Base-by-base conservation (phyloP, 1,140 invertebrate species). In the Diprion similis region DNA sequence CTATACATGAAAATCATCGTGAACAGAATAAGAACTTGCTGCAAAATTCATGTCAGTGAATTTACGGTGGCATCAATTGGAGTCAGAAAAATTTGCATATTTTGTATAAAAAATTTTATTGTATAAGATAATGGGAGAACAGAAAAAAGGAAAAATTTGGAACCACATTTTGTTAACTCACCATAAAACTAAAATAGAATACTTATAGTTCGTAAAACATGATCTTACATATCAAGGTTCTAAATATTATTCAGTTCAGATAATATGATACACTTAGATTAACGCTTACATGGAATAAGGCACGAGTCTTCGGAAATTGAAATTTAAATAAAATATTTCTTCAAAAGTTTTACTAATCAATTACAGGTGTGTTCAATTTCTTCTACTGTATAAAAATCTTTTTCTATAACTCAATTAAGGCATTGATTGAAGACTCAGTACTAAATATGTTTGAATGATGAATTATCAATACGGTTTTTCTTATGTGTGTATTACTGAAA, bases 231-330 rank as follows among this genome's bases (percentile, higher is more conserved):
- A 59, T 59, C 51, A 17, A 59, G n/a, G 11, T 59, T 59, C 51
- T 59, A 59, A 59, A 59, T 59, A 59, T 59, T 59, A 59, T 17
- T 59, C 51, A 59, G 51, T 59, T 15, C 51, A 59, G 51, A 59
- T 4, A 37, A 37, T 59, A 59, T n/a, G 3, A 59, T 59, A 59
- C 51, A 8, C n/a, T 13, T 59, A 59, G 9, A 59, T 59, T 59
- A 13, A 13, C 51, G n/a, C 51, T 17, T 13, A 6, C n/a, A 59
- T 59, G 4, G 9, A 59, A 59, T 59, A 11, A 9, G 51, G 11
- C n/a, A 17, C 51, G n/a, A 59, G 11, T 59, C n/a, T 59, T 59
- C 11, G n/a, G 9, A 59, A 13, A 59, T 13, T 7, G 4, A 59
- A 9, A 59, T 15, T 15, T 0, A 59, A 59, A 15, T 8, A 6